Evolutionary conservation across 2,113 vertebrate genomes (phyloP).

Genomic region (Tinamus guttatus): DNA sequence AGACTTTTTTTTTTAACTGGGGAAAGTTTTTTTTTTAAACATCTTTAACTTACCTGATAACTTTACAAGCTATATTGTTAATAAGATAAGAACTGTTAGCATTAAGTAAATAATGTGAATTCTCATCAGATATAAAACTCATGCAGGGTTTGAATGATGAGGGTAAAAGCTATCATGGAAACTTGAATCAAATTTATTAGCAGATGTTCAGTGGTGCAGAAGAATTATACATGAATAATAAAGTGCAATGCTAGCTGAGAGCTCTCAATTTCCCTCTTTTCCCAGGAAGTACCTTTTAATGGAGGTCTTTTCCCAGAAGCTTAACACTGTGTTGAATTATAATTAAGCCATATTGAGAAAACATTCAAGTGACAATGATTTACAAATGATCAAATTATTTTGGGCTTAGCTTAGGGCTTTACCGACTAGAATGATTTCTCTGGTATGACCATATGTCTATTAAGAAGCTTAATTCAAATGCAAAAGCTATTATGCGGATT

Average conservation of each 20-base stretch:
- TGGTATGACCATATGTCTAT: conserved; percentile 69
- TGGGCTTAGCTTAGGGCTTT: conserved; percentile 69
- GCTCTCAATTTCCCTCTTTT: conserved; percentile 56
- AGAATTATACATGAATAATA: conserved; percentile 71
- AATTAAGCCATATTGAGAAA: conserved; percentile 77
- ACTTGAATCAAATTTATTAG: conserved; percentile 75
- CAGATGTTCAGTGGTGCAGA: conserved; percentile 73
- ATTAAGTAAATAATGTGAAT: conserved; percentile 73
- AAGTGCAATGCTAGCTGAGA: conserved; percentile 50
- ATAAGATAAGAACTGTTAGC: conserved; percentile 63
- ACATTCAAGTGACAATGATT: conserved; percentile 69
- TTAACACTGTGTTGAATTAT: conserved; percentile 62
- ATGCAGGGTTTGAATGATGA: conserved; percentile 68
- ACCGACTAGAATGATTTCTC: conserved; percentile 65
- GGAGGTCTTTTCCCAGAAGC: conserved; percentile 50
- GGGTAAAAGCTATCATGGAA: conserved; percentile 65
- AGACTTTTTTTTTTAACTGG: conserved; percentile 4
- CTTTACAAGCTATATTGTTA: conserved; percentile 65
- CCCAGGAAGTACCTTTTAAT: conserved; percentile 63
- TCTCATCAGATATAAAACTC: conserved; percentile 66
- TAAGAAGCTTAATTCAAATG: conserved; percentile 66
- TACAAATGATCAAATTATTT: conserved; percentile 73
- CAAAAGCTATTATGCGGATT: conserved; percentile 22
- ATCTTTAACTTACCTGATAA: conserved; percentile 68
- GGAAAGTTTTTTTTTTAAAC: not conserved